phyloP scores from a whole-genome alignment of 2,888 invertebrate genomes.

The Labia minor region DNA sequence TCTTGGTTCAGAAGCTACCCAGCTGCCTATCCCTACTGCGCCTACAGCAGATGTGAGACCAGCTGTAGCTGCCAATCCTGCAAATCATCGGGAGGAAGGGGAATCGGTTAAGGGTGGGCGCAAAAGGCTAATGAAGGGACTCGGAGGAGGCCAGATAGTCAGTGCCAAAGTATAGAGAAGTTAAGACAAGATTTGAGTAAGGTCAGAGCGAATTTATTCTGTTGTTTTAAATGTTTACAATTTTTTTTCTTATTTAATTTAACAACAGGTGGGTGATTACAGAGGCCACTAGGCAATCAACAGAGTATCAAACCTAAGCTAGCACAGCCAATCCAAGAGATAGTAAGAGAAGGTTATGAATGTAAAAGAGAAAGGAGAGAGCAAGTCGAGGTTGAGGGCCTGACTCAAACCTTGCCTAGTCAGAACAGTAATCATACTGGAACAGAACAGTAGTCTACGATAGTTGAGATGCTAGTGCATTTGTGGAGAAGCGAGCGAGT shows the following conservation, averaged over 20 bases:
- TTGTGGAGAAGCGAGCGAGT: slow-evolving; percentile 15
- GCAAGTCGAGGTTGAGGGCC: slow-evolving; percentile 2
- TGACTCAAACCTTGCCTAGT: slow-evolving; percentile 9
- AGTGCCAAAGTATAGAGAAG: slow-evolving; percentile 14
- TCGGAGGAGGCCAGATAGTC: neutral
- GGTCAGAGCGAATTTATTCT: slow-evolving; percentile 13
- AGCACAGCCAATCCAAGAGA: neutral
- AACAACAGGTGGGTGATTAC: slow-evolving; percentile 13
- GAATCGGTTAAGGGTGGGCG: slow-evolving; percentile 9
- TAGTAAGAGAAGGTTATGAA: neutral
- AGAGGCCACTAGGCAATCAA: slow-evolving; percentile 13
- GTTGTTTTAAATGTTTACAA: slow-evolving; percentile 3
- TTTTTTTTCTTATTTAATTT: neutral
- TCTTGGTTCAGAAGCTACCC: neutral
- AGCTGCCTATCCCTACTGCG: neutral
- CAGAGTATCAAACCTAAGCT: slow-evolving; percentile 9
- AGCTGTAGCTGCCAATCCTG: slow-evolving; percentile 4
- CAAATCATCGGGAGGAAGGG: slow-evolving; percentile 15
- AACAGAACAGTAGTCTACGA: slow-evolving; percentile 17
- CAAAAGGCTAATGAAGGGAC: neutral
- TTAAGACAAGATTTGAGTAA: slow-evolving; percentile 8
- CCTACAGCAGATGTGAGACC: neutral
- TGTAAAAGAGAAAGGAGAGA: neutral
- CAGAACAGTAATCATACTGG: neutral
- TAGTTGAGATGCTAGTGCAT: neutral